phyloP scores from a whole-genome alignment of 1,140 invertebrate genomes.

The Macrosteles quadrilineatus region DNA sequence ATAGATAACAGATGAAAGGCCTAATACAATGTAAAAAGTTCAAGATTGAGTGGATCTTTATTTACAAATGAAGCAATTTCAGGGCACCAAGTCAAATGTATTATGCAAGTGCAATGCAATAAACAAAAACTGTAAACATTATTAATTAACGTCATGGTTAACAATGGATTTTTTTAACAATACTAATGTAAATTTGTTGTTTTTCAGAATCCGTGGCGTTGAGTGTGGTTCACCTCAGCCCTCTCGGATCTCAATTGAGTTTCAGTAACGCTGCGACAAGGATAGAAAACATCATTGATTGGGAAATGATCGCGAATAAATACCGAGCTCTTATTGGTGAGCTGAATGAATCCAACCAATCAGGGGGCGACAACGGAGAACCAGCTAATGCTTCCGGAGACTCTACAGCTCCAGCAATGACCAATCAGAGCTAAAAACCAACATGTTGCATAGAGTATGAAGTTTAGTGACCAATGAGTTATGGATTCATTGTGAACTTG shows the following conservation, averaged over 20 bases:
- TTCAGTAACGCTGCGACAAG: conserved; percentile 68
- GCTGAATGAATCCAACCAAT: conserved; percentile 53
- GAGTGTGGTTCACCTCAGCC: conserved; percentile 74
- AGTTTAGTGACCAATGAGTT: too few species aligned
- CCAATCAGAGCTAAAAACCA: background rate
- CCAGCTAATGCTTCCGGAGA: background rate
- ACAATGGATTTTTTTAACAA: too few species aligned
- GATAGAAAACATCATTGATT: conserved; percentile 90
- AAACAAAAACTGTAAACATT: too few species aligned
- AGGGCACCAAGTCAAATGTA: too few species aligned
- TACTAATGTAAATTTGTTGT: too few species aligned
- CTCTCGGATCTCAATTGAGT: conserved; percentile 78
- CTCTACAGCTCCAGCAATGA: background rate
- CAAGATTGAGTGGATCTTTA: too few species aligned
- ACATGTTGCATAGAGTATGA: background rate
- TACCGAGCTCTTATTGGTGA: conserved; percentile 79
- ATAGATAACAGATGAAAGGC: too few species aligned
- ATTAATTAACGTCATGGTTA: too few species aligned
- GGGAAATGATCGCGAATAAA: conserved; percentile 85
- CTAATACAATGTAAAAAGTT: too few species aligned
- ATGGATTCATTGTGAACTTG: too few species aligned
- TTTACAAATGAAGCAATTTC: too few species aligned
- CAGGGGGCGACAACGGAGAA: background rate
- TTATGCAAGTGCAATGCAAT: too few species aligned
- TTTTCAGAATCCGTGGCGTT: conserved; percentile 69